phyloP scores from a whole-genome alignment of 2,113 vertebrate species.

The Ictalurus punctatus region DNA sequence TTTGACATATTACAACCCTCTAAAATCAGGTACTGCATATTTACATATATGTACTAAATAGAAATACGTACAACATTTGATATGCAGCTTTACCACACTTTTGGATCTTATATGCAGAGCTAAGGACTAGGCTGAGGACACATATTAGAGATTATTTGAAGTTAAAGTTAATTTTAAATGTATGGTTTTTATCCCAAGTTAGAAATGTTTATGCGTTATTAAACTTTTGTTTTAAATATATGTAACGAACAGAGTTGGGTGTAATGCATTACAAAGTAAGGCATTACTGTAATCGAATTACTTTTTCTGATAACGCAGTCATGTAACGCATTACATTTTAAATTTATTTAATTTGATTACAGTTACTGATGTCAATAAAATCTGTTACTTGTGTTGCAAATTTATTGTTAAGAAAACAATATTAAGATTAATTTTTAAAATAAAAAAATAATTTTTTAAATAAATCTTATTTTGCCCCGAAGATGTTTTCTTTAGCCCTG shows the following conservation, averaged over 20 bases:
- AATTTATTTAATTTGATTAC: too few species aligned
- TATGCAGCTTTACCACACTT: neutral
- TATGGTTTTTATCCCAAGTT: neutral
- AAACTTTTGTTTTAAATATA: neutral
- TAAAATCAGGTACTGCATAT: neutral
- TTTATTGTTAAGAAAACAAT: too few species aligned
- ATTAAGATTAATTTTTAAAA: too few species aligned
- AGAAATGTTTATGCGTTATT: neutral
- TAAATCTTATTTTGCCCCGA: too few species aligned
- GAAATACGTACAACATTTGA: neutral
- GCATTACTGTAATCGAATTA: too few species aligned
- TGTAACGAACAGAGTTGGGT: neutral
- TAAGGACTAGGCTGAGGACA: neutral
- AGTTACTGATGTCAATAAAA: too few species aligned
- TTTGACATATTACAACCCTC: neutral
- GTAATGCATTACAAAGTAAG: too few species aligned
- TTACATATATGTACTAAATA: neutral
- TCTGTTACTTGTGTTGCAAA: too few species aligned
- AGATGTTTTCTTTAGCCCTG: too few species aligned
- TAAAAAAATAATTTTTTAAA: too few species aligned
- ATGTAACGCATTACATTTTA: too few species aligned
- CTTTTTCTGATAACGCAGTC: too few species aligned
- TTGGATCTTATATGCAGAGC: neutral
- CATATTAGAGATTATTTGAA: neutral
- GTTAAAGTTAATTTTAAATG: neutral